phyloP scores from a whole-genome alignment of 92 coral and sea anemone genomes.

The Metridium senile region DNA sequence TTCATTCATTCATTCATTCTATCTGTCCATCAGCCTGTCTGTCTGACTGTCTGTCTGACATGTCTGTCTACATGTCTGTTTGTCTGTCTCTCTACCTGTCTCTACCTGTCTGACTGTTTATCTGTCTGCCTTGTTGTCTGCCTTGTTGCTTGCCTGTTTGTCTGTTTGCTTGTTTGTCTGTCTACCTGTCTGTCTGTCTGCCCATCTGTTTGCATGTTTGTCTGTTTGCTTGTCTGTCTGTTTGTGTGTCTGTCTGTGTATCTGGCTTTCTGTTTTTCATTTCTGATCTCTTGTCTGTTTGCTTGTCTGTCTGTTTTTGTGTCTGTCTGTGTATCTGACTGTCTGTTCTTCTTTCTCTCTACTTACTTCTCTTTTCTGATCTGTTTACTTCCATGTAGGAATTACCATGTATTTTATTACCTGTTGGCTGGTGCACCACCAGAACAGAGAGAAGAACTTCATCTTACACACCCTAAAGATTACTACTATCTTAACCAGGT shows the following conservation, averaged over 20 bases:
- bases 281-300: neutral
- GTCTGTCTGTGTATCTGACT: conserved; percentile 8
- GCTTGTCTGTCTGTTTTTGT: neutral
- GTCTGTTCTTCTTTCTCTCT: conserved; percentile 1
- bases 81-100: neutral
- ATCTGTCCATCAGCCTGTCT: neutral
- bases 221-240: neutral
- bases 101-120: neutral
- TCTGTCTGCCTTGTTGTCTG: too few species aligned
- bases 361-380: neutral
- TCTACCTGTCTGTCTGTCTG: conserved; percentile 1
- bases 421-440: conserved; percentile 93
- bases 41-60: conserved; percentile 4
- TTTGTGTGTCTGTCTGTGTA: conserved; percentile 6
- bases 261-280: neutral
- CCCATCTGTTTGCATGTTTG: too few species aligned
- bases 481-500: conserved; percentile 95
- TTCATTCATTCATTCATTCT: too few species aligned
- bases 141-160: neutral
- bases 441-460: conserved; percentile 72
- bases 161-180: neutral
- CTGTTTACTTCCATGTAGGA: conserved; percentile 39
- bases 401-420: conserved; percentile 96
- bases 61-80: neutral
- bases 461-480: conserved; percentile 77